Evolutionary conservation across 2,113 vertebrate species (phyloP).

Genomic region (Brevimyrus niger): DNA sequence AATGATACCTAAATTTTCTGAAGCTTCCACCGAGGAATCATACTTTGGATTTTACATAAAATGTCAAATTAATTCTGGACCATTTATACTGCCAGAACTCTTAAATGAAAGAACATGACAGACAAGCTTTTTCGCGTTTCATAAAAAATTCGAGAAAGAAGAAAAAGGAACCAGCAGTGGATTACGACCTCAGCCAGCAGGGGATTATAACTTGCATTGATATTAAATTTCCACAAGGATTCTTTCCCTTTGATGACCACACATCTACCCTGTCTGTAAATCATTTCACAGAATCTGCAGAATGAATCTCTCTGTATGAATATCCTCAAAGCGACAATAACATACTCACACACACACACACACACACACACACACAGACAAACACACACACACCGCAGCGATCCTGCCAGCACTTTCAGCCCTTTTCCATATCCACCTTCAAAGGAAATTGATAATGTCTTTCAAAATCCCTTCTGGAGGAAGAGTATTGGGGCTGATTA

Average conservation of each 20-base stretch:
- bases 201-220: neutral
- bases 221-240: neutral
- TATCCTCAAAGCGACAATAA: neutral
- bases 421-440: neutral
- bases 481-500: neutral
- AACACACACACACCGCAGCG: neutral
- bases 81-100: neutral
- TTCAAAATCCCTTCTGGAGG: neutral
- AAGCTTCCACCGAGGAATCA: neutral
- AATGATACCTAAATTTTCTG: neutral
- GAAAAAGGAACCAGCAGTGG: neutral
- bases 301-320: neutral
- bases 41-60: neutral
- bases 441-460: constrained; percentile 9
- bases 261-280: neutral
- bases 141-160: neutral
- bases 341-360: neutral
- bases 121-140: neutral
- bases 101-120: neutral
- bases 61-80: neutral
- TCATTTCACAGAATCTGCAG: constrained; percentile 2
- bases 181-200: neutral
- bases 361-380: neutral
- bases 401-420: neutral
- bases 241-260: neutral